Conservation (phyloP, 2,888 invertebrate genomes). For the Sinotaia quadrata region DNA sequence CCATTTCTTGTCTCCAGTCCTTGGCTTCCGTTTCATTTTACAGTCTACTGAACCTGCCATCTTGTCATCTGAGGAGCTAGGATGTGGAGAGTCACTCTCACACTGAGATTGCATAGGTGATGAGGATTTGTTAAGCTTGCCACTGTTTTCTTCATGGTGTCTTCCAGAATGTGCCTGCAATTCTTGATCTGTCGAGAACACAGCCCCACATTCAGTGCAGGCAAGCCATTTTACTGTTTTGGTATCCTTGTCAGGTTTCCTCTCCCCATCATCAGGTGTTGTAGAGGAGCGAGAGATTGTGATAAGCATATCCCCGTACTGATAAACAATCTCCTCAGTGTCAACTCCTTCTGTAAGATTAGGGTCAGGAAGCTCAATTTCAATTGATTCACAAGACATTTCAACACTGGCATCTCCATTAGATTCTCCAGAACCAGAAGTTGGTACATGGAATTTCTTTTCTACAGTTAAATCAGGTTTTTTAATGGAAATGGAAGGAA, state of each 20-base stretch:
- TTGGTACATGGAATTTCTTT: too few species aligned
- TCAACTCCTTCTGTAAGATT: background rate
- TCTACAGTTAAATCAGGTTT: background rate
- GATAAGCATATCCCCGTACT: conserved; percentile 24
- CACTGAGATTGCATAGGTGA: background rate
- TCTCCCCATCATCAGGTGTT: background rate
- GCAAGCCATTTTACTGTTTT: background rate
- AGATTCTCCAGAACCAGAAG: too few species aligned
- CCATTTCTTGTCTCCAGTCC: conserved; percentile 6
- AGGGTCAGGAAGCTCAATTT: conserved; percentile 16
- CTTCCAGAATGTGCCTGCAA: background rate
- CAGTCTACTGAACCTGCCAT: background rate
- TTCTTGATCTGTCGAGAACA: background rate
- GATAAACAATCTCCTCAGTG: conserved; percentile 3
- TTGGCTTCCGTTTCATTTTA: background rate
- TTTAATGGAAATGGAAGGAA: background rate
- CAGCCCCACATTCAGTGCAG: background rate
- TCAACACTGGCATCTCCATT: background rate
- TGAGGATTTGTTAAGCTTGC: too few species aligned
- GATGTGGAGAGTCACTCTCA: background rate
- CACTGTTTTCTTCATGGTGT: background rate
- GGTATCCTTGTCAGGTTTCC: background rate
- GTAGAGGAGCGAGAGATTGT: conserved; percentile 16
- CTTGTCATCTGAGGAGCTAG: background rate
- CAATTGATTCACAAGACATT: conserved; percentile 10